Conservation (phyloP, 2,113 vertebrate species). For the Pelmatolapia mariae region DNA sequence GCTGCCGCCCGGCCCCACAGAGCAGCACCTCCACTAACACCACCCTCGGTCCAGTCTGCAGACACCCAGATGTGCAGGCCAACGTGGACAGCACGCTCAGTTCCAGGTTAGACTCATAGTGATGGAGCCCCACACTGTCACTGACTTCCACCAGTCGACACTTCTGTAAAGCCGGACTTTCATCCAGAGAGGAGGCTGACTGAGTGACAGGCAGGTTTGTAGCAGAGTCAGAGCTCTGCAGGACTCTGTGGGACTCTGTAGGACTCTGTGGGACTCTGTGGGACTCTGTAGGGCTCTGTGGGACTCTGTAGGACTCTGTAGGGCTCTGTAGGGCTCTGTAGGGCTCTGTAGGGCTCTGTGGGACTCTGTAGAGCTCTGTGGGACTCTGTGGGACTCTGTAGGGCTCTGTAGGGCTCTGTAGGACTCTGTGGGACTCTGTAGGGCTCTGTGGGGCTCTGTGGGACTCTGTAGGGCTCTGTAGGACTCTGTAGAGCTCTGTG, state of each 20-base stretch:
- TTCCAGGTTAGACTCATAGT: not conserved
- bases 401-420: accelerated
- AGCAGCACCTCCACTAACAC: not conserved
- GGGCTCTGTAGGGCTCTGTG: accelerated
- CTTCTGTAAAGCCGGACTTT: not conserved
- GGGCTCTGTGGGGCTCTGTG: accelerated
- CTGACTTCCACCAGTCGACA: not conserved
- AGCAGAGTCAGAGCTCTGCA: accelerated
- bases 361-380: accelerated
- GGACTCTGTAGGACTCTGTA: accelerated
- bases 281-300: accelerated
- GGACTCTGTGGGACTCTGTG: accelerated
- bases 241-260: accelerated
- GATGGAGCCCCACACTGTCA: not conserved
- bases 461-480: accelerated
- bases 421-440: accelerated
- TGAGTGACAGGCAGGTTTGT: not conserved
- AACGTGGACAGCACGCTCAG: not conserved
- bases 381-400: accelerated
- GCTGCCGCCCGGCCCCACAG: not conserved
- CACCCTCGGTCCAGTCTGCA: not conserved
- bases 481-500: accelerated
- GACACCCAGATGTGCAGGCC: not conserved
- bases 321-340: accelerated
- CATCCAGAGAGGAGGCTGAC: not conserved